Evolutionary conservation across 2,113 vertebrate genomes (phyloP).

Genomic region (Thermophis baileyi): DNA sequence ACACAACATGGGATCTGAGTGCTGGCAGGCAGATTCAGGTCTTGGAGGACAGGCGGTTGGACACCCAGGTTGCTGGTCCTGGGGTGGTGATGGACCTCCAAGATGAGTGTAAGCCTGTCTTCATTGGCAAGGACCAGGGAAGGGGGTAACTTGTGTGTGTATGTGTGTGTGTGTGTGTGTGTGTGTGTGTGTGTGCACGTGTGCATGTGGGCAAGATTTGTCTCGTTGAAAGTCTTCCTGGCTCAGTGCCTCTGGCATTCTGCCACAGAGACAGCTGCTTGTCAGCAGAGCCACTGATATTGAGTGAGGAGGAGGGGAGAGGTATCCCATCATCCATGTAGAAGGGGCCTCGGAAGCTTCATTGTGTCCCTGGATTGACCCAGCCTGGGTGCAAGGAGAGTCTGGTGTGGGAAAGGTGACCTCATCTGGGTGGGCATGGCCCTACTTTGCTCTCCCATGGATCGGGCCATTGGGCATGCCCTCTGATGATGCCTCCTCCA

Average conservation of each 20-base stretch:
- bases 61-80: not conserved
- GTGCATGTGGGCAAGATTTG: not conserved
- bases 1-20: not conserved
- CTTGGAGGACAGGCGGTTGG: not conserved
- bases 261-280: not conserved
- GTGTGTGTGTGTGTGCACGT: not conserved
- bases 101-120: not conserved
- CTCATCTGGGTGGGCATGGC: not conserved
- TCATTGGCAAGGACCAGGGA: not conserved
- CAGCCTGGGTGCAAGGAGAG: not conserved
- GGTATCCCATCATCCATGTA: not conserved
- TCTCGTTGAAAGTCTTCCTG: not conserved
- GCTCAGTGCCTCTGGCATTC: not conserved
- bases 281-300: not conserved
- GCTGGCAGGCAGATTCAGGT: not conserved
- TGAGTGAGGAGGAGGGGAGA: not conserved
- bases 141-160: not conserved
- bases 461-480: not conserved
- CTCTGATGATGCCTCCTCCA: not conserved
- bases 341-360: not conserved
- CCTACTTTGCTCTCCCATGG: not conserved
- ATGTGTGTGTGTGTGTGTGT: not conserved
- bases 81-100: not conserved
- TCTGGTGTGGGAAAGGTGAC: not conserved
- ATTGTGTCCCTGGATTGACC: not conserved